Percentiles rank a stretch among this genome's conserved stretches.
Evolutionary conservation across 2,797 vertebrate genomes (phyloP).

Genomic region (Knipowitschia caucasica): DNA sequence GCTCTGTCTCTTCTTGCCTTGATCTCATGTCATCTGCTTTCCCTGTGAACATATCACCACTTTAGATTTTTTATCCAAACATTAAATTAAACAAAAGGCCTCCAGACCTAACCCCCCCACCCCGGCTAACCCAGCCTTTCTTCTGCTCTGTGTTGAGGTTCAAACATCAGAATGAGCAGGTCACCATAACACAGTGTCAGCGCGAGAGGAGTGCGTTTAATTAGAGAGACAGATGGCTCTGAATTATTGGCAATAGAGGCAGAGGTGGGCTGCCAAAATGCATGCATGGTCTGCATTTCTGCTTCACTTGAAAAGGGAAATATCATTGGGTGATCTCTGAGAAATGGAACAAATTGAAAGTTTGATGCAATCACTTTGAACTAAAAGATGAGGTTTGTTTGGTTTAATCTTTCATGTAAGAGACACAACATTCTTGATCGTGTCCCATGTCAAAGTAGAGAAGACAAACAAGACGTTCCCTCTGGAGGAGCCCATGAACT

Average conservation of each 20-base stretch:
- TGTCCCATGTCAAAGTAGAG: no score
- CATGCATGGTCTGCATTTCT: slow-evolving; percentile 13
- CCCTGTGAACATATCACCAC: background rate
- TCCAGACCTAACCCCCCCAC: slow-evolving; percentile 7
- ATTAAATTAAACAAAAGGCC: slow-evolving; percentile 1
- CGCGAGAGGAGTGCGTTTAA: slow-evolving; percentile 11
- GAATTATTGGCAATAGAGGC: slow-evolving; percentile 8
- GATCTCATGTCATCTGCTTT: slow-evolving; percentile 7
- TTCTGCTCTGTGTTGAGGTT: slow-evolving; percentile 10
- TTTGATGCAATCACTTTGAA: background rate
- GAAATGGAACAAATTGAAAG: slow-evolving; percentile 6
- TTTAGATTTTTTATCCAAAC: slow-evolving; percentile 1
- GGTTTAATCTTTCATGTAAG: background rate
- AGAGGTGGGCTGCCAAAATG: slow-evolving; percentile 7
- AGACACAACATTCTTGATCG: background rate
- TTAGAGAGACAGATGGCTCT: slow-evolving; percentile 10
- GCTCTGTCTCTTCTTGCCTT: slow-evolving; percentile 3
- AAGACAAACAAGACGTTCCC: no score
- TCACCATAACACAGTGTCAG: slow-evolving; percentile 15
- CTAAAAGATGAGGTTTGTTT: background rate
- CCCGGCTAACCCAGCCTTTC: slow-evolving; percentile 8
- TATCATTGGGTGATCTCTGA: slow-evolving; percentile 9
- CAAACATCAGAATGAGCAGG: slow-evolving; percentile 12
- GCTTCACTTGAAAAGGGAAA: slow-evolving; percentile 5
- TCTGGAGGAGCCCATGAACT: no score